These are phyloP conservation scores for Brevipalpus yothersi DNA, from an alignment of 1,140 invertebrate species.

Conservation along the genomic window DNA sequence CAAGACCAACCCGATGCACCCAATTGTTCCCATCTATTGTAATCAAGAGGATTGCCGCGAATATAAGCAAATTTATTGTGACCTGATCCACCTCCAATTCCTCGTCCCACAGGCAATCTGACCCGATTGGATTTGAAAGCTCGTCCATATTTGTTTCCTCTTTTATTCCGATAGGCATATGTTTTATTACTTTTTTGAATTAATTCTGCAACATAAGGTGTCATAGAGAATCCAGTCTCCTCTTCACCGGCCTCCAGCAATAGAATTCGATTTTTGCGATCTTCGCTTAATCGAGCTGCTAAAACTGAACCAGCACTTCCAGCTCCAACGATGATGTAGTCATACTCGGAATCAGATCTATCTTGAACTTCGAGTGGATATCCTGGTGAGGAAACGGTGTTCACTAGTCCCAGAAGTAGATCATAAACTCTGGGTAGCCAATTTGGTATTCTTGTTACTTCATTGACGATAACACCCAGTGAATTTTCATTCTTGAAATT, in stretches of 20 bases:
- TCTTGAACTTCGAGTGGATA: background rate
- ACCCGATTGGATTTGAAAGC: background rate
- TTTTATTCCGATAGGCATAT: conserved; percentile 58
- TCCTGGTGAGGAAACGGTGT: no score
- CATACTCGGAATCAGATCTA: background rate
- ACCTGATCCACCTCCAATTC: conserved; percentile 49
- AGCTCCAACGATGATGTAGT: conserved; percentile 12
- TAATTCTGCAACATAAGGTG: conserved; percentile 39
- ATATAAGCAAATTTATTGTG: conserved; percentile 93
- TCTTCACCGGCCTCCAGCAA: conserved; percentile 37
- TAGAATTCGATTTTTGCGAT: conserved; percentile 24
- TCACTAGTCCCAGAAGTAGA: no score
- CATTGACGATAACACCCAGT: no score
- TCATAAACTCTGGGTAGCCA: no score
- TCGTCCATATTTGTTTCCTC: conserved; percentile 26
- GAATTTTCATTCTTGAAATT: no score
- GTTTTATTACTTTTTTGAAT: conserved; percentile 58
- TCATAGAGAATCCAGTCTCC: conserved; percentile 45
- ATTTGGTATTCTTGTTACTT: no score
- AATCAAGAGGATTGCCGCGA: conserved; percentile 70
- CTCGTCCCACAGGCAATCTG: conserved; percentile 48
- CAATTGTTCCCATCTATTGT: conserved; percentile 65
- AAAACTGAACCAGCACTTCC: conserved; percentile 12
- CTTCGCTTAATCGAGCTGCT: conserved; percentile 9
- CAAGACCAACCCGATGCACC: conserved; percentile 83